These are phyloP conservation scores for Sarcophaga carnaria DNA, from an alignment of 2,888 invertebrate species.

Conservation along the genomic window DNA sequence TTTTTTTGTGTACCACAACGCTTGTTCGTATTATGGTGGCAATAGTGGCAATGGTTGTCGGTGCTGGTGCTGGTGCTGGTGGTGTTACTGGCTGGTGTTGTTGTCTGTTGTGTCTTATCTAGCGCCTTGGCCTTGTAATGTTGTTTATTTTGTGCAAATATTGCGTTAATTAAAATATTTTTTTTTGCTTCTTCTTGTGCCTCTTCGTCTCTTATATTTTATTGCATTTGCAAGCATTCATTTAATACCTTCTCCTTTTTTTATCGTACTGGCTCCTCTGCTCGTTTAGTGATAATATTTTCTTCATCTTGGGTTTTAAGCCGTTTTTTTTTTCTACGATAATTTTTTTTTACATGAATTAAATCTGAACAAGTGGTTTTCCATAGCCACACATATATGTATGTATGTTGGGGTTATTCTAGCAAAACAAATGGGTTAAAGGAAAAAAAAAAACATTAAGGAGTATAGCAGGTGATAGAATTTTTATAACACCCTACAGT, in stretches of 20 bases:
- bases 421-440: constrained; percentile 34
- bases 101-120: constrained; percentile 75
- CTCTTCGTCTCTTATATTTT: constrained; percentile 63
- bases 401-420: constrained; percentile 20
- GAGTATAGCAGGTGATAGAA: constrained; percentile 47
- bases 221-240: neutral
- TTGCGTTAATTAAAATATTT: constrained; percentile 81
- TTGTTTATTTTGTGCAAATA: constrained; percentile 81
- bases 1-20: neutral
- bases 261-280: constrained; percentile 6
- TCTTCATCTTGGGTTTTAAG: constrained; percentile 26
- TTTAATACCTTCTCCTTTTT: neutral
- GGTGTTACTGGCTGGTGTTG: constrained; percentile 25
- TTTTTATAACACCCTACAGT: constrained; percentile 40
- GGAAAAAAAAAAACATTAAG: neutral
- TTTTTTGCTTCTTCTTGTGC: constrained; percentile 75
- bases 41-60: constrained; percentile 25
- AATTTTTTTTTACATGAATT: constrained; percentile 48
- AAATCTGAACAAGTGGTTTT: constrained; percentile 63
- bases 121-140: constrained; percentile 81
- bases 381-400: neutral
- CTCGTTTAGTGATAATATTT: constrained; percentile 67
- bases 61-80: constrained; percentile 25
- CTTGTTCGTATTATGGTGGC: neutral
- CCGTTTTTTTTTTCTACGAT: neutral